Percentiles rank a stretch among this genome's conserved stretches.
Conservation (phyloP, 2,888 invertebrate species). For the Orthosia gracilis region DNA sequence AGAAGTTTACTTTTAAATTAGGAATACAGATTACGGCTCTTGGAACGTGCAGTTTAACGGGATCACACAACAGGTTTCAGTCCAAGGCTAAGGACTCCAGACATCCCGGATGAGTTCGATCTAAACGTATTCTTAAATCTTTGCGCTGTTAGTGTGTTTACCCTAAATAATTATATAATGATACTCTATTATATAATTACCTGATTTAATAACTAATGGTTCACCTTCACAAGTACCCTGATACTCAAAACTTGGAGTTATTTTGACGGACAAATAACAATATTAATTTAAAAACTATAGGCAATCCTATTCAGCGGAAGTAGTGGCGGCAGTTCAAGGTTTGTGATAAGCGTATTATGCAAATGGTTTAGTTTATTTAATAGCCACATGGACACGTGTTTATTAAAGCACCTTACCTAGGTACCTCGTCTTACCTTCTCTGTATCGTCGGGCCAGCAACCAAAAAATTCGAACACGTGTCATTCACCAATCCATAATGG, state of each 20-base stretch:
- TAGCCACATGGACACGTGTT: no score
- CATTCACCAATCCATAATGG: neutral
- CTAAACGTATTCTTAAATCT: neutral
- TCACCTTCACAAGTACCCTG: no score
- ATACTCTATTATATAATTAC: no score
- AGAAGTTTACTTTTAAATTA: constrained; percentile 13
- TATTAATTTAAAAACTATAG: neutral
- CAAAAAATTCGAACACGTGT: neutral
- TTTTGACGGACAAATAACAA: neutral
- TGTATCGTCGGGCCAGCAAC: no score
- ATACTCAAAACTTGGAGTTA: no score
- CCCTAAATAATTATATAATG: neutral
- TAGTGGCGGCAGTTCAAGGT: constrained; percentile 39
- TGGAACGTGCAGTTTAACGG: neutral
- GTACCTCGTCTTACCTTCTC: no score
- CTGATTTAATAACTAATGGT: no score
- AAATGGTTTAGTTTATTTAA: constrained; percentile 4
- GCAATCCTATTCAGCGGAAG: constrained; percentile 20
- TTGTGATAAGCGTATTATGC: constrained; percentile 36
- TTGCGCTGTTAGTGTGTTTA: neutral
- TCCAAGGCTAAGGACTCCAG: neutral
- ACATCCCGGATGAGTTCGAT: neutral
- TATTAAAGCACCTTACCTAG: no score
- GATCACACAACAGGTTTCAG: neutral
- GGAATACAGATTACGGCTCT: neutral